Evolutionary conservation across 1,140 invertebrate species (phyloP).

Genomic region (Acyrthosiphon pisum): DNA sequence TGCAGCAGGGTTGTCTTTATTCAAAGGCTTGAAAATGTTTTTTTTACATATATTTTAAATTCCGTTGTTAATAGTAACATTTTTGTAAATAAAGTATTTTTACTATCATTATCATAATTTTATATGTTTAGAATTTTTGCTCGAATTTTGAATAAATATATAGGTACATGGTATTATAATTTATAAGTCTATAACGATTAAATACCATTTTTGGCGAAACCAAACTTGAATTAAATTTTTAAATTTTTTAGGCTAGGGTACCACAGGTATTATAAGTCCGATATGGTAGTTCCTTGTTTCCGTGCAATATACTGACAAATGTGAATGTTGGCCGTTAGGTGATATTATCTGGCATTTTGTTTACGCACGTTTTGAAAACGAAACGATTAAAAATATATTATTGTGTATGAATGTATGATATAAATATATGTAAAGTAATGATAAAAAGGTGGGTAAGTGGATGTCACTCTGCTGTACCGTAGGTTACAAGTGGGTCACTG

Average conservation of each 20-base stretch:
- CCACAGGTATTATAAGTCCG: neutral
- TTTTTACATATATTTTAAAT: neutral
- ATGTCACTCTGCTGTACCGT: too few species aligned
- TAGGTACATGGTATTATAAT: neutral
- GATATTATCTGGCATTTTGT: neutral
- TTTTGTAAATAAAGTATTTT: neutral
- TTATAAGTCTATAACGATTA: neutral
- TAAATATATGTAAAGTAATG: neutral
- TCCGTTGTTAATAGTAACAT: neutral
- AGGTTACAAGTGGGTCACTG: too few species aligned
- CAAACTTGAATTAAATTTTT: neutral
- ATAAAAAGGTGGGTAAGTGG: too few species aligned
- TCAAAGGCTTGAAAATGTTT: neutral
- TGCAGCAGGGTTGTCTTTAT: neutral
- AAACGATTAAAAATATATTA: neutral
- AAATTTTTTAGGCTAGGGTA: neutral
- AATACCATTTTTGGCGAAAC: neutral
- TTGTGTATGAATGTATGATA: neutral
- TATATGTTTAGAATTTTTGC: neutral
- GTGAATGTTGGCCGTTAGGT: neutral
- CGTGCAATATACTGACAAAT: neutral
- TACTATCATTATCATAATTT: neutral
- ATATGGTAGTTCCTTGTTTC: neutral
- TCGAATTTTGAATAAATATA: neutral
- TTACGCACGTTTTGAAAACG: neutral